Base-by-base conservation (phyloP, 2,888 invertebrate genomes). In the Scaptomyza caliginosa region DNA sequence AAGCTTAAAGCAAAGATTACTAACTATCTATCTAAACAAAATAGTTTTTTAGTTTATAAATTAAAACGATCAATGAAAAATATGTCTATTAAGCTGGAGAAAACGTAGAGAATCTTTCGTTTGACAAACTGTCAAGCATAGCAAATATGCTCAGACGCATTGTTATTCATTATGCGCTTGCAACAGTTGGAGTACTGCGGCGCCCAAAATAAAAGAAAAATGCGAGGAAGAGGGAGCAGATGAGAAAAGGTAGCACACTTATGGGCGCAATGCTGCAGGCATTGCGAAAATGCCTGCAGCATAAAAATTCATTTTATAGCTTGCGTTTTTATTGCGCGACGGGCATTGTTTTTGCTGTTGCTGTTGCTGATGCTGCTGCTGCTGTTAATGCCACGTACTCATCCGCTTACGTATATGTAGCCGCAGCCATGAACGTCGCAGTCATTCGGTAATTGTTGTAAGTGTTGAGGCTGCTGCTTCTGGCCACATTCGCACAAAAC, bases 261-360 rank as follows among this genome's bases (percentile, higher is more conserved):
- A 73, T 74, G 73, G 51, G 67, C 62, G 72, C 73, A 76, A 23
- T 49, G 77, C 77, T 72, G 77, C 77, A 72, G 73, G 83, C 88
- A 71, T 60, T 82, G 67, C 76, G 78, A 83, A 75, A 88, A 88
- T 88, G 86, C n/a, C n/a, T n/a, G n/a, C 72, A 79, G 72, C 86
- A 88, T 81, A 88, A 88, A 81, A 88, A 82, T 81, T 86, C 88
- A 81, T 86, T 86, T 88, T 86, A 86, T 73, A 55, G 64, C 69
- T 67, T 67, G 71, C 77, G 81, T 70, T 86, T 80, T 83, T 79
- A 73, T 72, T 72, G 72, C 73, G n/a, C 49, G 21, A 11, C 51
- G 66, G 67, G 77, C 74, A 55, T 77, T 73, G 62, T 67, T 81
- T 60, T 55, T 42, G 46, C 51, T 45, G 39, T 11, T 46, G 48